A percentile compares a stretch with the other conserved stretches of the same genome.
Conservation (phyloP, 2,797 vertebrate genomes). For the Cyclopterus lumpus region DNA sequence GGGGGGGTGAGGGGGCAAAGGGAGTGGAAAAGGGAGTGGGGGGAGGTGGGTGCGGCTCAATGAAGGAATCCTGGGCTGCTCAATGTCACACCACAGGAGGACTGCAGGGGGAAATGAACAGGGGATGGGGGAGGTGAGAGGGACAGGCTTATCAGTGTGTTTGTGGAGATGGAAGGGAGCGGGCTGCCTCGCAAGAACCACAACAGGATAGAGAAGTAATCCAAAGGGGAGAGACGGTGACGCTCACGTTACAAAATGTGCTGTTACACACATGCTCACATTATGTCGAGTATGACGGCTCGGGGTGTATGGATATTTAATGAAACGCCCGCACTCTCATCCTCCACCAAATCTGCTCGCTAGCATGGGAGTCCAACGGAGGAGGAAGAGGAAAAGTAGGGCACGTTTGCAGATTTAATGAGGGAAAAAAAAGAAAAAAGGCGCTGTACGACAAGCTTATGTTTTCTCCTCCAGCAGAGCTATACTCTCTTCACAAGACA, state of each 20-base stretch:
- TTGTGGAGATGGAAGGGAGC: conserved; percentile 55
- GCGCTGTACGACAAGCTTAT: conserved; percentile 72
- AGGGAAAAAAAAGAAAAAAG: conserved; percentile 68
- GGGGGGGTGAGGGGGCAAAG: conserved; percentile 10
- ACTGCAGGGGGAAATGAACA: conserved; percentile 36
- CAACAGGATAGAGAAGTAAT: conserved; percentile 66
- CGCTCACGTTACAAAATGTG: conserved; percentile 25
- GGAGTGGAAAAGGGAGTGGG: neutral
- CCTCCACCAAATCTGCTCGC: conserved; percentile 72
- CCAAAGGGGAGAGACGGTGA: conserved; percentile 14
- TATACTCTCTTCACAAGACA: conserved; percentile 61
- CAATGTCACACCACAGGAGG: conserved; percentile 73
- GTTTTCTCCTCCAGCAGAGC: conserved; percentile 73
- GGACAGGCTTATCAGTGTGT: conserved; percentile 66
- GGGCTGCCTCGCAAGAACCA: conserved; percentile 43
- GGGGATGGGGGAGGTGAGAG: conserved; percentile 56
- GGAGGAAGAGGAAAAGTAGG: conserved; percentile 76
- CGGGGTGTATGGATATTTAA: conserved; percentile 74
- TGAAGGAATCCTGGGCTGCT: conserved; percentile 68
- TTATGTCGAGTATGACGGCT: conserved; percentile 59
- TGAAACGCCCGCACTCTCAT: conserved; percentile 66
- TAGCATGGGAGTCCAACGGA: conserved; percentile 60
- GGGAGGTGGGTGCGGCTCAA: conserved; percentile 59
- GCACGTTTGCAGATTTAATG: conserved; percentile 83
- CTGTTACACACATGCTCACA: conserved; percentile 40